Base-by-base conservation (phyloP, 2,888 invertebrate species). In the Pollenia angustigena region DNA sequence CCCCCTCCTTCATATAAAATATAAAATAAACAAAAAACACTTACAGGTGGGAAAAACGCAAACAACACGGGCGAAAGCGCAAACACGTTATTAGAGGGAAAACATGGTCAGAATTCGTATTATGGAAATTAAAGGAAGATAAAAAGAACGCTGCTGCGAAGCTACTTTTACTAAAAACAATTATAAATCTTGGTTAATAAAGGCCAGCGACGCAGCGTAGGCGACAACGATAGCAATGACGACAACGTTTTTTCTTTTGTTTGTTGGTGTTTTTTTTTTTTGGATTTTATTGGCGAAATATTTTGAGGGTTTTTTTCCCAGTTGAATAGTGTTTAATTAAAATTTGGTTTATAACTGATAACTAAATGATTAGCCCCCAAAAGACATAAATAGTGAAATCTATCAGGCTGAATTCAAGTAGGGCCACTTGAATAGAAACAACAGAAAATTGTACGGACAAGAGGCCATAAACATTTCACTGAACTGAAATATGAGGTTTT, bases 331-430 rank as follows among this genome's bases (percentile, higher is more conserved):
- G 11, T 48, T 71, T 78, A 72, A 83, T 66, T 83, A n/a, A 81
- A 81, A 58, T 66, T 56, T 52, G 50, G 56, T 52, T 76, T 64
- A 75, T 68, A 18, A 50, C 11, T 72, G 71, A 66, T 50, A 83
- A 72, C 42, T 50, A 74, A 79, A 60, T 54, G 74, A 79, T 68
- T 74, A 74, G 18, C 83, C 50, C 44, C 44, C 18, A 56, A 18
- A 14, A 69, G 42, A 44, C 60, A 23, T 9, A 75, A 52, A 46
- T 32, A 32, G 32, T 4, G 18, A 60, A 60, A 23, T n/a, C 56
- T 16, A 75, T 58, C 50, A 74, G 75, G 82, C 56, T 11, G 46
- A 75, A 71, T 75, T 80, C 69, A 82, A 82, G 85, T 80, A 32
- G 62, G 18, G 3, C 12, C 62, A 75, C 85, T 86, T 78, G 60